A percentile compares a stretch with the other conserved stretches of the same genome.
These are phyloP conservation scores for Thaumatotibia leucotreta DNA, from an alignment of 1,140 invertebrate species.

Conservation along the genomic window DNA sequence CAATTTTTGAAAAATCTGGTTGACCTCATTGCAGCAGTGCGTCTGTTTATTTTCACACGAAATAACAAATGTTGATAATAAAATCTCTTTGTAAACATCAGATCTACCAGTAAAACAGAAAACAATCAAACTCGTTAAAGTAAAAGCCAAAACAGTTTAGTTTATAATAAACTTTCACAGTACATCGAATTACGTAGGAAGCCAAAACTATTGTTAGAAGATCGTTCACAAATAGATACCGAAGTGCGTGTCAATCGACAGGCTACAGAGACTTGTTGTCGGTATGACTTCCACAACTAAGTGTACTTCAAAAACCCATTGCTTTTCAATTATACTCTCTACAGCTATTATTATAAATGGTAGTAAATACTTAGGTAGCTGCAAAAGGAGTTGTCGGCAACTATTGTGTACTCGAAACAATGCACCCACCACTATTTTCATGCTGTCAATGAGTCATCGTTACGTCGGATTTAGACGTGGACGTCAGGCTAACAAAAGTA, in stretches of 20 bases:
- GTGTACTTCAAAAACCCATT: neutral
- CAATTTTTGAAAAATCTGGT: neutral
- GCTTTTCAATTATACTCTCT: neutral
- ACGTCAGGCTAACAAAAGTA: neutral
- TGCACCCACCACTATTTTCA: conserved; percentile 28
- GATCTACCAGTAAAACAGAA: neutral
- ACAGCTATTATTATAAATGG: neutral
- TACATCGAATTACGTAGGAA: neutral
- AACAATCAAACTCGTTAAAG: neutral
- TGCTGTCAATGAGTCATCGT: conserved; percentile 28
- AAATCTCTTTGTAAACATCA: neutral
- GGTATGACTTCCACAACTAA: neutral
- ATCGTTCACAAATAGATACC: neutral
- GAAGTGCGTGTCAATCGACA: conserved; percentile 12
- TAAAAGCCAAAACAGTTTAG: neutral
- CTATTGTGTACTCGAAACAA: conserved; percentile 25
- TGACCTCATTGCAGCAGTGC: neutral
- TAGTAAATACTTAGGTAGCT: neutral
- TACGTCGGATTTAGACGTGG: conserved; percentile 20
- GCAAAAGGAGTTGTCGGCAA: neutral
- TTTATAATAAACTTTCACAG: conserved; percentile 3
- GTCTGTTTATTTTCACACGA: neutral
- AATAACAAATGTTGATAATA: neutral
- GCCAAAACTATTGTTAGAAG: neutral
- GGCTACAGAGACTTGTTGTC: neutral